These are phyloP conservation scores for Calliopsis andreniformis DNA, from an alignment of 1,140 invertebrate species.

Conservation along the genomic window DNA sequence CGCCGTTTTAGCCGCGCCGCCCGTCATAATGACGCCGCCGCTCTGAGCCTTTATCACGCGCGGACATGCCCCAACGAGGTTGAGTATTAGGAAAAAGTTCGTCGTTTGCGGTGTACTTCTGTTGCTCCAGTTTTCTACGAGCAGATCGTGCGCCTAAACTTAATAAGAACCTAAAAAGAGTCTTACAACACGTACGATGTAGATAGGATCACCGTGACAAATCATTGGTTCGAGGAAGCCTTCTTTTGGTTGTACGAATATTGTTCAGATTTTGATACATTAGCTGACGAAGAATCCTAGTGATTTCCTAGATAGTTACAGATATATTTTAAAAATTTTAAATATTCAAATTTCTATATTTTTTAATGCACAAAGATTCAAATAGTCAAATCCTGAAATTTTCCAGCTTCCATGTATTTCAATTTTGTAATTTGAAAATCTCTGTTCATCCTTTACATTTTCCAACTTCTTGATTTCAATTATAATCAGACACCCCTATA, in stretches of 20 bases:
- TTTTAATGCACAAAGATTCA: too few relatives aligned
- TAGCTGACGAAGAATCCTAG: too few relatives aligned
- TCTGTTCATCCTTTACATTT: too few relatives aligned
- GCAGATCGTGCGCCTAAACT: slow-evolving; percentile 2
- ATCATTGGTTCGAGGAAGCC: background rate
- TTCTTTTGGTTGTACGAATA: background rate
- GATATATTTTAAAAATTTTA: too few relatives aligned
- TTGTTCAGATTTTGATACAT: too few relatives aligned
- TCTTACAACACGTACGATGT: background rate
- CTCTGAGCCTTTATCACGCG: slow-evolving; percentile 62
- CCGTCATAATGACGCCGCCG: slow-evolving; percentile 62
- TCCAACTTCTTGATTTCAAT: too few relatives aligned
- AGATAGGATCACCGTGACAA: background rate
- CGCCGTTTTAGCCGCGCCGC: slow-evolving; percentile 54
- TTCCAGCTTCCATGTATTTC: too few relatives aligned
- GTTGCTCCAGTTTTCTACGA: slow-evolving; percentile 24
- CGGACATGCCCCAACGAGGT: slow-evolving; percentile 36
- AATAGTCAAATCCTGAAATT: too few relatives aligned
- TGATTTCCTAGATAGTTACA: too few relatives aligned
- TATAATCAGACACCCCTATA: too few relatives aligned
- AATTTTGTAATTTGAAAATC: too few relatives aligned
- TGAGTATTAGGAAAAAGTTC: slow-evolving; percentile 53
- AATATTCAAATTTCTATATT: too few relatives aligned
- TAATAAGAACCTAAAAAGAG: background rate
- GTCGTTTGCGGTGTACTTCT: slow-evolving; percentile 26